Evolutionary conservation across 2,113 vertebrate species (phyloP).

Genomic region (Phocoena phocoena): DNA sequence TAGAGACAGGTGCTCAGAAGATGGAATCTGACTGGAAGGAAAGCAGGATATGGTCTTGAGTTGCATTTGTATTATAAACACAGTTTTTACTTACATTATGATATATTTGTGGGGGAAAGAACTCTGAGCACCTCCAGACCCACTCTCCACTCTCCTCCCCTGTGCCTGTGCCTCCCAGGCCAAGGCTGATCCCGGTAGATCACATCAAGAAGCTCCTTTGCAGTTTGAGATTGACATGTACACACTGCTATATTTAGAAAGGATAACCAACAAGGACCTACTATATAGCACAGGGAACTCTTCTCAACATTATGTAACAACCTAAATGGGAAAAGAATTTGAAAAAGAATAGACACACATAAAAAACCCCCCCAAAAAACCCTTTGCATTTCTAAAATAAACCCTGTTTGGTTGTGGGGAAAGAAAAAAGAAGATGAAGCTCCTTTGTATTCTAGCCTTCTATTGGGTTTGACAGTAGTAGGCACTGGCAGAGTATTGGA

Average conservation of each 20-base stretch:
- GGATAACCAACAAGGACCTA: too few relatives aligned
- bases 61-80: not conserved
- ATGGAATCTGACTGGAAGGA: not conserved
- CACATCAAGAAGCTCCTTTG: not conserved
- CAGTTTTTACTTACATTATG: not conserved
- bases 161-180: accelerated
- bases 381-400: too few relatives aligned
- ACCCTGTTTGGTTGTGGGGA: too few relatives aligned
- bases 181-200: not conserved
- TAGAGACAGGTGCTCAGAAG: not conserved
- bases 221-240: too few relatives aligned
- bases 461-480: not conserved
- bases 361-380: accelerated
- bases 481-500: accelerated
- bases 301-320: too few relatives aligned
- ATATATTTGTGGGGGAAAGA: not conserved
- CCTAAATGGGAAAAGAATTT: too few relatives aligned
- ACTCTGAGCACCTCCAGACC: not conserved
- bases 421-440: too few relatives aligned
- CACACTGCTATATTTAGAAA: too few relatives aligned
- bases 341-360: too few relatives aligned
- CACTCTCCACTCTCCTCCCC: accelerated
- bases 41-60: not conserved
- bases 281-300: too few relatives aligned
- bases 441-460: not conserved